phyloP scores from a whole-genome alignment of 2,797 vertebrate genomes.

The Myotis planiceps region DNA sequence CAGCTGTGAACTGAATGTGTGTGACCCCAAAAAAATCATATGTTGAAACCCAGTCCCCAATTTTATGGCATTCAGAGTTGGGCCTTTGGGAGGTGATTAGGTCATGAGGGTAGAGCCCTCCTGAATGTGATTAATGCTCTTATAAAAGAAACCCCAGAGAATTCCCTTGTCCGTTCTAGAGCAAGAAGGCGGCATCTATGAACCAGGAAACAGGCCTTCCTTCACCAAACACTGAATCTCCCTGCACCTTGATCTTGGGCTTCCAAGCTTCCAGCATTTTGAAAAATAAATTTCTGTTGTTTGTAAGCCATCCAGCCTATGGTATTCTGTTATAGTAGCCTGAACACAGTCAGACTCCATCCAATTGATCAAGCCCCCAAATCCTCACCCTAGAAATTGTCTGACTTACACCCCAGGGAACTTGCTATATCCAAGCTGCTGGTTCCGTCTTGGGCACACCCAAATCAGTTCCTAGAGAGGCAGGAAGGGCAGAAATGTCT shows the following conservation, averaged over 20 bases:
- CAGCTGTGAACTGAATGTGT: not conserved
- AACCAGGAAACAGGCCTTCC: not conserved
- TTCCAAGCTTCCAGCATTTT: not conserved
- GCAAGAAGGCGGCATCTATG: not conserved
- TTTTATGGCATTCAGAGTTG: not conserved
- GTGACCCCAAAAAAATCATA: not conserved
- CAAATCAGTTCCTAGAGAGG: not conserved
- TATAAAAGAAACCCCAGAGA: not conserved
- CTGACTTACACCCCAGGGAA: not conserved
- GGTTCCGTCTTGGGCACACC: rapidly evolving
- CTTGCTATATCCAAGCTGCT: not conserved
- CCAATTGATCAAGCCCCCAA: not conserved
- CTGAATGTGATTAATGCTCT: not conserved
- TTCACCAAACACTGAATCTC: not conserved
- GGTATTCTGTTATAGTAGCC: not conserved
- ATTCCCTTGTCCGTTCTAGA: not conserved
- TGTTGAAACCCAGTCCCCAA: not conserved
- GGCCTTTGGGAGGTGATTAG: not conserved
- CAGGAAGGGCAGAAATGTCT: not conserved
- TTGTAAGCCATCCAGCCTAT: not conserved
- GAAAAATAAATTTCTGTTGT: not conserved
- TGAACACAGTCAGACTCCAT: not conserved
- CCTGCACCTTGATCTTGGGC: not conserved
- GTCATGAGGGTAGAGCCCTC: not conserved
- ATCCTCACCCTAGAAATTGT: not conserved